phyloP scores from a whole-genome alignment of 2,113 vertebrate genomes.

The Acrocephalus arundinaceus region DNA sequence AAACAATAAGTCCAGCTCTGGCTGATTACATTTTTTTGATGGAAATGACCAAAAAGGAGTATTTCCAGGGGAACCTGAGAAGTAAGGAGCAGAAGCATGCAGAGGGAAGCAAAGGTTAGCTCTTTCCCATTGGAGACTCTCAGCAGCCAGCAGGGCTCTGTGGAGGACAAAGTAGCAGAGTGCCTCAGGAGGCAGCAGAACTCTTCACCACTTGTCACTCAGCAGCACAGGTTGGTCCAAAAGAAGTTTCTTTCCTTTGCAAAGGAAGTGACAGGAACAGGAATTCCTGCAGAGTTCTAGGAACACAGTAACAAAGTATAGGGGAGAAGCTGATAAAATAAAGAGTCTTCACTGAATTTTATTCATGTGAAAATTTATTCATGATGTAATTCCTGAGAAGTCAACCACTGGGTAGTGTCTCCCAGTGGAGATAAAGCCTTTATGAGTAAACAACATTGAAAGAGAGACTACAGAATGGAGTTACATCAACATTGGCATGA shows the following conservation, averaged over 20 bases:
- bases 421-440: not conserved
- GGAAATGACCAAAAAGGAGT: not conserved
- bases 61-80: not conserved
- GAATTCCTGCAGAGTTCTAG: not conserved
- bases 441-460: not conserved
- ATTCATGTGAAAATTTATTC: not conserved
- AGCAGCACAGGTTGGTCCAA: not conserved
- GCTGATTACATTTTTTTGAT: not conserved
- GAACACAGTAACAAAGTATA: not conserved
- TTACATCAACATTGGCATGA: not conserved
- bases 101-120: not conserved
- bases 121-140: fast-evolving
- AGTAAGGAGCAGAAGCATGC: not conserved
- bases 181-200: not conserved
- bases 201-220: not conserved
- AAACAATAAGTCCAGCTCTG: not conserved
- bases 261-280: not conserved
- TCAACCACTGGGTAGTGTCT: not conserved
- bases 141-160: not conserved
- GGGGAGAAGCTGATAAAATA: not conserved
- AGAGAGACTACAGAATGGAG: not conserved
- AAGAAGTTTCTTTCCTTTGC: not conserved
- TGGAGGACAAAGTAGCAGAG: not conserved
- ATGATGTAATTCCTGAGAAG: not conserved
- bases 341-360: not conserved